These are phyloP conservation scores for Augochlora pura DNA, from an alignment of 1,140 invertebrate genomes.

Conservation along the genomic window DNA sequence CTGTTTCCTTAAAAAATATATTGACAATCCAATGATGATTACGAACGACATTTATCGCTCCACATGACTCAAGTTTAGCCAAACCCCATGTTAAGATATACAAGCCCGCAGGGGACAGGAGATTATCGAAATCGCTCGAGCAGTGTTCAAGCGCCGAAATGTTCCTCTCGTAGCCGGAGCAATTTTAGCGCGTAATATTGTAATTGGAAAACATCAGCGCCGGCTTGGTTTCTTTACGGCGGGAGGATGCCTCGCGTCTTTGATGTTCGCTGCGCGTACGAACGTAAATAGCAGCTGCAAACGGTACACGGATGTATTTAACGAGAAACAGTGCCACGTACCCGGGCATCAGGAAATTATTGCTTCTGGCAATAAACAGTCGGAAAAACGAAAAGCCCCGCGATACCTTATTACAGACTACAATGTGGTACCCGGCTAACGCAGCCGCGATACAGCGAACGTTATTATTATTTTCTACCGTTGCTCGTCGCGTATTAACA, in stretches of 20 bases:
- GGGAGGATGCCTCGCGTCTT: background rate
- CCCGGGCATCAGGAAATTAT: constrained; percentile 39
- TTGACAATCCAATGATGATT: too few relatives aligned
- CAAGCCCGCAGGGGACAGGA: too few relatives aligned
- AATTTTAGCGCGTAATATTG: background rate
- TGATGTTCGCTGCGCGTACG: background rate
- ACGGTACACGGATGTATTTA: constrained; percentile 42
- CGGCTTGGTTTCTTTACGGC: background rate
- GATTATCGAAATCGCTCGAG: background rate
- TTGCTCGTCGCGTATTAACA: constrained; percentile 20
- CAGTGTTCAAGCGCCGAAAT: too few relatives aligned
- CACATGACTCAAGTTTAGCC: too few relatives aligned
- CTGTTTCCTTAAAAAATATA: too few relatives aligned
- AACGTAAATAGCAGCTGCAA: constrained; percentile 2
- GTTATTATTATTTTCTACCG: constrained; percentile 51
- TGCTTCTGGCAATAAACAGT: constrained; percentile 49
- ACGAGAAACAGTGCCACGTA: constrained; percentile 29
- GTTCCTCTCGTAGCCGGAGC: background rate
- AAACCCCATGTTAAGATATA: too few relatives aligned
- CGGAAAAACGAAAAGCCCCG: constrained; percentile 12
- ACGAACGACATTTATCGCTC: too few relatives aligned
- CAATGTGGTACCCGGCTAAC: constrained; percentile 47
- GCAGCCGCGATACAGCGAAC: constrained; percentile 37
- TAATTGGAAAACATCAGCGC: background rate
- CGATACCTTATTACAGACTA: constrained; percentile 43